Evolutionary conservation across 2,113 vertebrate species (phyloP), one percentile per base, ranked within the genome.

Genomic region (Sorex fumeus): DNA sequence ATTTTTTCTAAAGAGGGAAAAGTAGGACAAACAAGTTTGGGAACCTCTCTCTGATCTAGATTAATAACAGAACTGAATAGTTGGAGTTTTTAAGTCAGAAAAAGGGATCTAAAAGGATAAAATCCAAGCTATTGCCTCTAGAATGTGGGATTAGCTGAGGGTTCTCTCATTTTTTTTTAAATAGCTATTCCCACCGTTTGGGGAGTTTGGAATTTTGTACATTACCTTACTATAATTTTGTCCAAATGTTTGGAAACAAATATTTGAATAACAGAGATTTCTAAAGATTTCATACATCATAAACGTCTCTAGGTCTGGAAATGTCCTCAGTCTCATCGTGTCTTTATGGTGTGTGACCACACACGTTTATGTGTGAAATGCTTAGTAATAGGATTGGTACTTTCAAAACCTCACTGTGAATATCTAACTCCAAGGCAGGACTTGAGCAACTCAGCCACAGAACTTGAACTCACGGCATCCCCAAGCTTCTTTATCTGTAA

Each of bases 281-380:
- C 15, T 75, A 76, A 16, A 27, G 30, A 71, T 85, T 93, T 83
- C 36, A 93, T 90, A 36, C 18, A 71, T 45, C 28, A 12, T 45
- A 80, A 64, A 10, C 43, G 47, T 67, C 36, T 50, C 16, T n/a
- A 62, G 6, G 47, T 36, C 30, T 1, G 12, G 3, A 34, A 11
- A 47, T 30, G 45, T 28, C 43, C 34, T 7, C 12, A 45, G 7
- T 10, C 60, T 43, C 84, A 77, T 30, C 50, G 72, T 10, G 23
- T 21, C 47, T 64, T 57, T 0, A 0, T 4, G 0, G 47, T n/a
- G 53, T 70, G 7, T 5, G 21, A 3, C 19, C 34, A 78, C 16
- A 71, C 11, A n/a, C 0, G 0, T 3, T 18, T 7, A 18, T 72
- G 28, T 81, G 34, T 45, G n/a, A 47, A 88, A 57, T 8, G 57